phyloP scores from a whole-genome alignment of 1,140 invertebrate species.

The Nilaparvata lugens region DNA sequence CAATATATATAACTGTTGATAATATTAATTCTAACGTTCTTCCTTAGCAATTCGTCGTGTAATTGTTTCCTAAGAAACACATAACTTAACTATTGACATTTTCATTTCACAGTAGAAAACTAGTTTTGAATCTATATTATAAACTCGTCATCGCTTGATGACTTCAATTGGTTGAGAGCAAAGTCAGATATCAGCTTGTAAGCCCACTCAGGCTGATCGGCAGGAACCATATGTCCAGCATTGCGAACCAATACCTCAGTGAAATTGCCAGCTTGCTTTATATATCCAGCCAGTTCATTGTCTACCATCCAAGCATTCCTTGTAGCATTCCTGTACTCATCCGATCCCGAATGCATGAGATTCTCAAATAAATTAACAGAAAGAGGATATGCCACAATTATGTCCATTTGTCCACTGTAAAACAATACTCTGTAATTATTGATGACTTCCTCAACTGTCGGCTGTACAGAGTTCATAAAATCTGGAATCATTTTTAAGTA shows the following conservation, averaged over 20 bases:
- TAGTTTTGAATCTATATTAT: too few species aligned
- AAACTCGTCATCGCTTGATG: too few species aligned
- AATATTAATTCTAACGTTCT: too few species aligned
- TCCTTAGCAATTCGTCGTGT: too few species aligned
- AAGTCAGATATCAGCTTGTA: constrained; percentile 68
- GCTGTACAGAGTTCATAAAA: constrained; percentile 72
- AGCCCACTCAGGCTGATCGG: constrained; percentile 69
- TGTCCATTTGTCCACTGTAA: constrained; percentile 69
- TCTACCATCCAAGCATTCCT: constrained; percentile 32
- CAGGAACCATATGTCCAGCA: constrained; percentile 77
- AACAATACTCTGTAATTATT: constrained; percentile 57
- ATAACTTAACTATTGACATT: too few species aligned
- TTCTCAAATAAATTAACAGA: not conserved
- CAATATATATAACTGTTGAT: too few species aligned
- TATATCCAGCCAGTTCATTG: constrained; percentile 23
- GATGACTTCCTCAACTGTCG: constrained; percentile 59
- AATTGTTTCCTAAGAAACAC: too few species aligned
- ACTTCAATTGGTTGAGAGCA: constrained; percentile 33
- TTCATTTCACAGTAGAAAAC: too few species aligned
- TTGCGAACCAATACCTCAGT: constrained; percentile 70
- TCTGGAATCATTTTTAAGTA: constrained; percentile 66
- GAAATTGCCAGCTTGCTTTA: constrained; percentile 40
- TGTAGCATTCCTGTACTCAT: constrained; percentile 47
- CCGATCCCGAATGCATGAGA: not conserved
- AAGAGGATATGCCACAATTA: constrained; percentile 67